A percentile compares a stretch with the other conserved stretches of the same genome.
These are phyloP conservation scores for Enteromius treurensis DNA, from an alignment of 2,797 vertebrate species.

Conservation along the genomic window DNA sequence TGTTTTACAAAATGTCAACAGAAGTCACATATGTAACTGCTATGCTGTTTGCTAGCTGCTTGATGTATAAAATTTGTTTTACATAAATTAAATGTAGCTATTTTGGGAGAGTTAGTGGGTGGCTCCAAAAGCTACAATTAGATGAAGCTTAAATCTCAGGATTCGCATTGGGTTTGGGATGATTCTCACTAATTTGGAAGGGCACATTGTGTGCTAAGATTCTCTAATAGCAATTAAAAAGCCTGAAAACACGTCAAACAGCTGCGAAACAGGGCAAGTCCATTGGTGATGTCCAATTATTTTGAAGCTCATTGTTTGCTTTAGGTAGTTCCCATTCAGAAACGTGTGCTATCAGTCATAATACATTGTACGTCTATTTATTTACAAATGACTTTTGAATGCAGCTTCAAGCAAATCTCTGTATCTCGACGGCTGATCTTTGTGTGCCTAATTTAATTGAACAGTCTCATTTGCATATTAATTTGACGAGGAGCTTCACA, in stretches of 20 bases:
- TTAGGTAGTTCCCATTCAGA: conserved; percentile 15
- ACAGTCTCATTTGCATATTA: conserved; percentile 33
- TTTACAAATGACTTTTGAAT: conserved; percentile 39
- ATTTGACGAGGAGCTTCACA: conserved; percentile 50
- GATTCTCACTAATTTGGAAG: conserved; percentile 21
- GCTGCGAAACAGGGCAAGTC: background rate
- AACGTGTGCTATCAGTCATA: background rate
- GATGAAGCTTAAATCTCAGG: conserved; percentile 10
- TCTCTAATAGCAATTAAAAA: conserved; percentile 28
- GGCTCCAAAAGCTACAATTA: conserved; percentile 16
- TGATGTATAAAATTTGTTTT: background rate
- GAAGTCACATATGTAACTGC: background rate
- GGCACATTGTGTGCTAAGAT: conserved; percentile 24
- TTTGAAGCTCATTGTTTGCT: background rate
- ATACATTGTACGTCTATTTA: conserved; percentile 20
- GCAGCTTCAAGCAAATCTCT: conserved; percentile 21
- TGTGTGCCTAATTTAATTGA: conserved; percentile 50
- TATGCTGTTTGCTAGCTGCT: background rate
- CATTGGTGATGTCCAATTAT: conserved; percentile 17
- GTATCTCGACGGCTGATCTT: conserved; percentile 28
- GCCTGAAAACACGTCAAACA: conserved; percentile 36
- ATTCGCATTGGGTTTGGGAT: background rate
- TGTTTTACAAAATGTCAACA: background rate
- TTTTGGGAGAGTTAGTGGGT: conserved; percentile 7
- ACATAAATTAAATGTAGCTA: background rate